A percentile compares a stretch with the other conserved stretches of the same genome.
These are phyloP conservation scores for Papilio xuthus DNA, from an alignment of 1,140 invertebrate species.

Conservation along the genomic window DNA sequence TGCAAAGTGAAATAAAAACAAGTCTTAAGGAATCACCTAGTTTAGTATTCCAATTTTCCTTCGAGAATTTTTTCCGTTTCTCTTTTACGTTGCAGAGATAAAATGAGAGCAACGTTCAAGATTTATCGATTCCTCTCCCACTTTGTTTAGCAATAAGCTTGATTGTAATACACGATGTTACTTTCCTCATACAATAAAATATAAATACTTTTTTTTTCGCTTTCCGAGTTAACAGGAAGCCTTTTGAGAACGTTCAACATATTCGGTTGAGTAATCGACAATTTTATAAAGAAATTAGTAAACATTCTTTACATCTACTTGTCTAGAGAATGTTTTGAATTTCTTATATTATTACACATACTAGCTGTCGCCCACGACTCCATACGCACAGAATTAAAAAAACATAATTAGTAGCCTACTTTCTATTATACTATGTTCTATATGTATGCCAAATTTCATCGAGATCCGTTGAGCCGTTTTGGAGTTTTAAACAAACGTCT, in stretches of 20 bases:
- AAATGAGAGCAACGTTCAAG: constrained; percentile 20
- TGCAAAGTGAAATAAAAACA: constrained; percentile 4
- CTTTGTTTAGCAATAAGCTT: constrained; percentile 7
- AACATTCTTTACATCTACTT: too few relatives aligned
- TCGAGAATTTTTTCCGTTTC: background rate
- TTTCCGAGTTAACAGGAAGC: background rate
- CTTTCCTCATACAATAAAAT: background rate
- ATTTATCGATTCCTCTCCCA: constrained; percentile 10
- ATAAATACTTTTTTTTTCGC: background rate
- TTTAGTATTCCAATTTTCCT: constrained; percentile 16
- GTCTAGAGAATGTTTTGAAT: too few relatives aligned
- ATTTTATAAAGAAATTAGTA: too few relatives aligned
- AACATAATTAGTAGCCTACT: too few relatives aligned
- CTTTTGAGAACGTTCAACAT: background rate
- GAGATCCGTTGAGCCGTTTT: too few relatives aligned
- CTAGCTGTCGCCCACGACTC: too few relatives aligned
- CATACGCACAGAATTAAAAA: too few relatives aligned
- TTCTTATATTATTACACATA: too few relatives aligned
- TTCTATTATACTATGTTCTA: too few relatives aligned
- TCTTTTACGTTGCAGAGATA: constrained; percentile 6
- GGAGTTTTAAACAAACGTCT: too few relatives aligned
- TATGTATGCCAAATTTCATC: too few relatives aligned
- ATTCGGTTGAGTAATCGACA: background rate
- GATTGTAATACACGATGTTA: background rate
- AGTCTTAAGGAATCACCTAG: constrained; percentile 10